These are phyloP conservation scores for Chalcosyrphus nemorum DNA, from an alignment of 2,888 invertebrate species.

Conservation along the genomic window DNA sequence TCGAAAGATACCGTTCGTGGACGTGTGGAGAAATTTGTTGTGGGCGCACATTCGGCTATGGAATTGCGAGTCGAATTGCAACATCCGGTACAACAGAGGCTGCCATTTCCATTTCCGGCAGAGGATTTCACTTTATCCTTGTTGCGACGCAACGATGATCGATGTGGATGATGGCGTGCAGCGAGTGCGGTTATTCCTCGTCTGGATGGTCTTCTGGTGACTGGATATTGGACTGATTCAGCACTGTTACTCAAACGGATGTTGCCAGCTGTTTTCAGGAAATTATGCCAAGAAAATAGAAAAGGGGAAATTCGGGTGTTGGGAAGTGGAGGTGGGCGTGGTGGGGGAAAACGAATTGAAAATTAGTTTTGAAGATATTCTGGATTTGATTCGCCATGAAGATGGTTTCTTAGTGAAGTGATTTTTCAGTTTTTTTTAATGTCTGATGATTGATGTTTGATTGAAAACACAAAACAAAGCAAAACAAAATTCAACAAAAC, in stretches of 20 bases:
- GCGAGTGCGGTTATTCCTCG: slow-evolving; percentile 83
- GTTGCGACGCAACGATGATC: slow-evolving; percentile 84
- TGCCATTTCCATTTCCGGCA: slow-evolving; percentile 75
- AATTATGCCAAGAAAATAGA: background rate
- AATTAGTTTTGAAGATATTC: slow-evolving; percentile 41
- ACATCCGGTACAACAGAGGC: slow-evolving; percentile 66
- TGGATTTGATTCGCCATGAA: slow-evolving; percentile 22
- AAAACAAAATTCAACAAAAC: slow-evolving; percentile 27
- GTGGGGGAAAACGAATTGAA: slow-evolving; percentile 45
- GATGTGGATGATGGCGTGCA: slow-evolving; percentile 83
- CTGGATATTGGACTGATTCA: slow-evolving; percentile 85
- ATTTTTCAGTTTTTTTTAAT: slow-evolving; percentile 18
- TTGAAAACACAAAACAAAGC: slow-evolving; percentile 28
- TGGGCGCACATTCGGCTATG: slow-evolving; percentile 77
- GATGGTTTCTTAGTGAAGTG: slow-evolving; percentile 35
- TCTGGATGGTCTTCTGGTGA: slow-evolving; percentile 84
- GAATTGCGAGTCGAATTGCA: slow-evolving; percentile 77
- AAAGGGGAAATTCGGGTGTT: background rate
- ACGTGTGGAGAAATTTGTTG: slow-evolving; percentile 62
- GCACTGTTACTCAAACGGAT: slow-evolving; percentile 85
- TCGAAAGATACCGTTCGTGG: slow-evolving; percentile 71
- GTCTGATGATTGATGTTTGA: slow-evolving; percentile 46
- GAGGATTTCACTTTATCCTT: slow-evolving; percentile 82
- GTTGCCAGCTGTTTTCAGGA: slow-evolving; percentile 83
- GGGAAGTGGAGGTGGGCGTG: no score